A percentile compares a stretch with the other conserved stretches of the same genome.
Evolutionary conservation across 2,113 vertebrate genomes (phyloP).

Genomic region (Coregonus clupeaformis): DNA sequence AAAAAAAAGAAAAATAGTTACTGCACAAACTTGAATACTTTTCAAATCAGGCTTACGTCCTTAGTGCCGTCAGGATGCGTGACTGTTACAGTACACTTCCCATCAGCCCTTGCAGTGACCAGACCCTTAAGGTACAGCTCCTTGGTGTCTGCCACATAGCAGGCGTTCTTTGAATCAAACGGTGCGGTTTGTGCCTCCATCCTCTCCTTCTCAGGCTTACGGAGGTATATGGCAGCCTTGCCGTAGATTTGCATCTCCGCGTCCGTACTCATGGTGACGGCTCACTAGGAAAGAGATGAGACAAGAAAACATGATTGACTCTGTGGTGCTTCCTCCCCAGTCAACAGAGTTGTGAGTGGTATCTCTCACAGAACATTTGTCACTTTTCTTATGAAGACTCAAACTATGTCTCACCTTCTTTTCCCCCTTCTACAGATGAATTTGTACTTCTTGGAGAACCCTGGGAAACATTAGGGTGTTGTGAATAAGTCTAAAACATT

Average conservation of each 20-base stretch:
- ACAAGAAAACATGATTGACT: background rate
- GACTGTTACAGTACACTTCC: background rate
- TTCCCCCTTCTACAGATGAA: background rate
- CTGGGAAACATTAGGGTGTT: background rate
- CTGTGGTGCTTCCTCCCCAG: background rate
- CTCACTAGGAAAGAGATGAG: background rate
- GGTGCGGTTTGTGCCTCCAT: slow-evolving; percentile 67
- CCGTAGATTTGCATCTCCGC: slow-evolving; percentile 58
- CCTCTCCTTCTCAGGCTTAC: slow-evolving; percentile 79
- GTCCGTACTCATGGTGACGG: slow-evolving; percentile 13
- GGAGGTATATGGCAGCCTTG: slow-evolving; percentile 71
- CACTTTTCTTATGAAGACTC: background rate
- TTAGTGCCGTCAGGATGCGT: background rate
- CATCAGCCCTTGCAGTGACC: background rate
- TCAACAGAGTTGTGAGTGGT: no score
- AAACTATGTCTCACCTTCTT: background rate
- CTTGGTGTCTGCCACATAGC: slow-evolving; percentile 1
- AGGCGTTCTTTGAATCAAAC: background rate
- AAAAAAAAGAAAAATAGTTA: background rate
- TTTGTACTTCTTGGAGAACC: background rate
- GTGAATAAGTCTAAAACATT: no score
- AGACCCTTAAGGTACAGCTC: slow-evolving; percentile 6
- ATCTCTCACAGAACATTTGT: background rate
- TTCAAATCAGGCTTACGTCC: background rate
- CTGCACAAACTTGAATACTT: no score